Conservation (phyloP, 2,797 vertebrate genomes). For the Delichon dasypus region DNA sequence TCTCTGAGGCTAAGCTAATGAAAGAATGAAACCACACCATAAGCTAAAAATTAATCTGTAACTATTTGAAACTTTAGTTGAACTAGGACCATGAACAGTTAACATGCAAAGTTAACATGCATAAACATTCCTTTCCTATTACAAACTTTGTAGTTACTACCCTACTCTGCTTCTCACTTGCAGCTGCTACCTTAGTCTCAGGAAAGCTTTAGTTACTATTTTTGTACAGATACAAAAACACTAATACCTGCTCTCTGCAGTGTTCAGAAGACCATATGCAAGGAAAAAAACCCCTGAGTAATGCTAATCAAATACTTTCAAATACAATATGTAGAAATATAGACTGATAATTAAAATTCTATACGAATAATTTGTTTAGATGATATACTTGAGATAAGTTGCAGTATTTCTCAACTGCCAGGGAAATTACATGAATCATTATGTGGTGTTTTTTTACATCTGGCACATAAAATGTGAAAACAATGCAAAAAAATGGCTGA, state of each 20-base stretch:
- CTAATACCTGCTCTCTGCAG: background rate
- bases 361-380: background rate
- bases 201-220: background rate
- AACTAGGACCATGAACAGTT: background rate
- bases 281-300: background rate
- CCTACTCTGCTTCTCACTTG: background rate
- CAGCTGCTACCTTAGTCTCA: background rate
- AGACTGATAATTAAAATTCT: background rate
- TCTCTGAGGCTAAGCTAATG: background rate
- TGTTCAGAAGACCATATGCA: background rate
- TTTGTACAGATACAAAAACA: background rate
- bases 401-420: background rate
- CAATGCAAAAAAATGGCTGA: slow-evolving; percentile 50
- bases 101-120: background rate
- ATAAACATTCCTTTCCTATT: background rate
- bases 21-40: background rate
- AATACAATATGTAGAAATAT: background rate
- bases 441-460: background rate
- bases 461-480: slow-evolving; percentile 51
- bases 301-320: background rate
- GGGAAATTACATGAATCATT: background rate
- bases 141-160: background rate
- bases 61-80: background rate
- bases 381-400: background rate
- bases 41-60: background rate